Percentiles rank a stretch among this genome's conserved stretches.
Evolutionary conservation across 2,888 invertebrate species (phyloP).

Genomic region (Luperina nickerlii): DNA sequence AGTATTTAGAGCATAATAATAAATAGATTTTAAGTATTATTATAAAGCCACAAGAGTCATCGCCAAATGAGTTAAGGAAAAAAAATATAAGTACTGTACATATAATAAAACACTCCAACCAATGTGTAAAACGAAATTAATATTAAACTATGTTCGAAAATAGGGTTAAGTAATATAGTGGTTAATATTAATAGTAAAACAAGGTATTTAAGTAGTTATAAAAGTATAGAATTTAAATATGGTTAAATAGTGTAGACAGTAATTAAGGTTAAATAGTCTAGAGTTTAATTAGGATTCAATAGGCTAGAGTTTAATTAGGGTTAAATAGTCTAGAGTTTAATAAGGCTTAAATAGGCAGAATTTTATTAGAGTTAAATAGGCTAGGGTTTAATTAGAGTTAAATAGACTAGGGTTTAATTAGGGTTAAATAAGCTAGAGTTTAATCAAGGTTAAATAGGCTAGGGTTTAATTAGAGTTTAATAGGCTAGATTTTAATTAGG

Average conservation of each 20-base stretch:
- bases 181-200: background rate
- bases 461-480: background rate
- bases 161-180: background rate
- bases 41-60: background rate
- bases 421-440: background rate
- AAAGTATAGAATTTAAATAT: background rate
- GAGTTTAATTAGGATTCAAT: background rate
- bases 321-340: background rate
- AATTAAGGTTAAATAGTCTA: background rate
- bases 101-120: background rate
- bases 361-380: background rate
- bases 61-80: constrained; percentile 3
- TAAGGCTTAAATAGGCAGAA: background rate
- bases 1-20: background rate
- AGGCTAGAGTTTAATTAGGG: background rate
- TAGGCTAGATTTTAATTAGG: background rate
- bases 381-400: background rate
- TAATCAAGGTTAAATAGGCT: background rate
- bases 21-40: background rate
- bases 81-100: background rate
- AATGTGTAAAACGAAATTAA: background rate
- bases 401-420: background rate
- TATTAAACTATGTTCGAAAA: background rate
- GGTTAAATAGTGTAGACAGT: background rate
- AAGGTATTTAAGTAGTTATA: background rate